These are phyloP conservation scores for Hyperopisus bebe DNA, from an alignment of 2,113 vertebrate species.

Conservation along the genomic window DNA sequence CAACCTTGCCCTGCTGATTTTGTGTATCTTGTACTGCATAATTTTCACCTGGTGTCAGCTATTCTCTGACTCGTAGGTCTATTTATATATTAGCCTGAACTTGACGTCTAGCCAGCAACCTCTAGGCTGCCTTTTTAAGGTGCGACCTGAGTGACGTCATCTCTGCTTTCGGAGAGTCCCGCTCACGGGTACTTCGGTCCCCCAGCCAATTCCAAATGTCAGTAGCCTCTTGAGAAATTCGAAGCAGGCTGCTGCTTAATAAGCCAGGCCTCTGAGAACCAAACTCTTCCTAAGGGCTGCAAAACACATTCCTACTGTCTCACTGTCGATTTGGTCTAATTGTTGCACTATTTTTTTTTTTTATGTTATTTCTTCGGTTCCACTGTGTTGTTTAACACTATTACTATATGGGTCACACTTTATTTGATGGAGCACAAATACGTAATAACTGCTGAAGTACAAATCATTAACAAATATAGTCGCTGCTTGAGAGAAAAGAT, in stretches of 20 bases:
- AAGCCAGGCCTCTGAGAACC: neutral
- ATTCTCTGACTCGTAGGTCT: conserved; percentile 44
- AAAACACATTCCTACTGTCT: neutral
- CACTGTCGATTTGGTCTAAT: neutral
- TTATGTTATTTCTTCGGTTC: neutral
- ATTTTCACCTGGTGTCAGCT: conserved; percentile 33
- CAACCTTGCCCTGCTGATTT: conserved; percentile 22
- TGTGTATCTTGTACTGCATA: conserved; percentile 18
- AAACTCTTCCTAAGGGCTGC: neutral
- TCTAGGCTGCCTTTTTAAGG: conserved; percentile 36
- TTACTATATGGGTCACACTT: neutral
- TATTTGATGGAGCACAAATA: neutral
- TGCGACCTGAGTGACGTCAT: conserved; percentile 36
- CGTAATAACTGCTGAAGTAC: neutral
- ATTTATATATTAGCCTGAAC: conserved; percentile 51
- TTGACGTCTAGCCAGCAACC: conserved; percentile 41
- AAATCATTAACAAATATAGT: neutral
- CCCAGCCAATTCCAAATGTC: neutral
- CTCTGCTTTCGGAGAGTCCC: conserved; percentile 2
- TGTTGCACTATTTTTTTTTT: neutral
- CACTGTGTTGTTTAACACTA: neutral
- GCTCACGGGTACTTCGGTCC: neutral
- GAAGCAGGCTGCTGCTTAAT: neutral
- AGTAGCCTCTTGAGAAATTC: neutral
- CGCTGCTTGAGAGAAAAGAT: neutral